Evolutionary conservation across 2,113 vertebrate genomes (phyloP).

Genomic region (Syngnathoides biaculeatus): DNA sequence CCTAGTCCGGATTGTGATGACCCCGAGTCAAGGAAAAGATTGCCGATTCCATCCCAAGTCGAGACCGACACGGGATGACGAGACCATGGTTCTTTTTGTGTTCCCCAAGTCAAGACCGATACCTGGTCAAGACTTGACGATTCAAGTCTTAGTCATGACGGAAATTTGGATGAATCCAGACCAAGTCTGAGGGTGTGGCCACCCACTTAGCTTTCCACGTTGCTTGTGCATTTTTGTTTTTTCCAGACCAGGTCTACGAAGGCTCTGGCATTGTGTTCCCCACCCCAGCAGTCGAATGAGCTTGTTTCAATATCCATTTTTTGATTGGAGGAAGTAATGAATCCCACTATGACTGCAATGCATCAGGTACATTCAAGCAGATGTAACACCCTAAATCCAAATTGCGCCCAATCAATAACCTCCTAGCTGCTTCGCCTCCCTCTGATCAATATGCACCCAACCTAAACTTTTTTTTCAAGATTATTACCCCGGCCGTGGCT

Average conservation of each 20-base stretch:
- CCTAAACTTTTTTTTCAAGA: constrained; percentile 59
- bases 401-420: constrained; percentile 56
- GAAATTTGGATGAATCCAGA: background rate
- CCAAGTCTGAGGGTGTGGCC: background rate
- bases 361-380: background rate
- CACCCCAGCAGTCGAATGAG: background rate
- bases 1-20: background rate
- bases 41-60: background rate
- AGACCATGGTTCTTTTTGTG: background rate
- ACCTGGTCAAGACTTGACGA: background rate
- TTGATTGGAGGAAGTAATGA: background rate
- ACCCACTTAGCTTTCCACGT: background rate
- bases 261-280: background rate
- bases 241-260: background rate
- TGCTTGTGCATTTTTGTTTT: background rate
- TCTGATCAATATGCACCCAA: constrained; percentile 71
- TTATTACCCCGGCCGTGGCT: constrained; percentile 50
- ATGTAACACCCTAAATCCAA: constrained; percentile 29
- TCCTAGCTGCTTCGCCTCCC: constrained; percentile 55
- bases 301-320: background rate
- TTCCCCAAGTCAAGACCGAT: background rate
- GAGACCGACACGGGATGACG: background rate
- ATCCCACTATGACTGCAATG: background rate
- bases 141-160: background rate
- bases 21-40: too few species aligned